Conservation (phyloP, 2,113 vertebrate species). For the Fregata magnificens region DNA sequence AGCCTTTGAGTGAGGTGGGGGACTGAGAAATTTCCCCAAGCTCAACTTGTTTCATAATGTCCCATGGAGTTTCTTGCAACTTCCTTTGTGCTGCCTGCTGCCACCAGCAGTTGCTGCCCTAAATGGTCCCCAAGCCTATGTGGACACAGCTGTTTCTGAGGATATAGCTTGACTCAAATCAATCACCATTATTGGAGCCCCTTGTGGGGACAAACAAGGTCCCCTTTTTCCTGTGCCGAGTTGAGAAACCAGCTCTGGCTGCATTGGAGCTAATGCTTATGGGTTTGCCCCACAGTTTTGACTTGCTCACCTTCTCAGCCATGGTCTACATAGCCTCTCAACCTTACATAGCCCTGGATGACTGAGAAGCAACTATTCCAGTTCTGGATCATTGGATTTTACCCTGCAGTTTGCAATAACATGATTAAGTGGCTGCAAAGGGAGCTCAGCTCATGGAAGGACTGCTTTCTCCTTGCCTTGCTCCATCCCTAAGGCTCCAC, state of each 20-base stretch:
- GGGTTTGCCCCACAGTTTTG: neutral
- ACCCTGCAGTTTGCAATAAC: neutral
- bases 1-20: neutral
- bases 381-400: neutral
- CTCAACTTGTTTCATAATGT: neutral
- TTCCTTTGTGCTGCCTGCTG: neutral
- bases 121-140: neutral
- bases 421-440: neutral
- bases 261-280: fast-evolving
- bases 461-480: neutral
- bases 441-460: neutral
- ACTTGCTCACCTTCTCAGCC: neutral
- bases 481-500: neutral
- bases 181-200: neutral
- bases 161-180: neutral
- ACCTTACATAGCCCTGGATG: neutral
- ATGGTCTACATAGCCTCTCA: neutral
- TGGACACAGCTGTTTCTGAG: fast-evolving
- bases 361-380: neutral
- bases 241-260: neutral
- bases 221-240: neutral
- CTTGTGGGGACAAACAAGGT: neutral
- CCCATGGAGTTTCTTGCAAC: neutral
- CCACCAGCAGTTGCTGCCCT: neutral
- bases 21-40: neutral